A percentile compares a stretch with the other conserved stretches of the same genome.
Conservation (phyloP, 2,888 invertebrate genomes). For the Hypomecis atomaria region DNA sequence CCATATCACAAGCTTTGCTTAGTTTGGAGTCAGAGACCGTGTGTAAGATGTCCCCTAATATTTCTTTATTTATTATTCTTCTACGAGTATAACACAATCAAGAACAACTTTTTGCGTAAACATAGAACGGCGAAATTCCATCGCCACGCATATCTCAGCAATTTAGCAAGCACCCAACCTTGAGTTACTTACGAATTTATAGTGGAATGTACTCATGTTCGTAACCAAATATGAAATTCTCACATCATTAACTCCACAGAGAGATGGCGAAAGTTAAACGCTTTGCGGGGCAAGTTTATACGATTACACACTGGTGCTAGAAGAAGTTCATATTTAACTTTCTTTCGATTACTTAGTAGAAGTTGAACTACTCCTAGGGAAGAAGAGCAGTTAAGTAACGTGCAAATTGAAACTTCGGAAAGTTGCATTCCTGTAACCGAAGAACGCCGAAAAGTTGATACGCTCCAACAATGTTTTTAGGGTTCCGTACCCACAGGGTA, state of each 20-base stretch:
- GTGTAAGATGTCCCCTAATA: too few species aligned
- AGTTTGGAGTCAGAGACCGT: too few species aligned
- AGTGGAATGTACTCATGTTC: conserved; percentile 35
- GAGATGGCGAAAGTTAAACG: conserved; percentile 49
- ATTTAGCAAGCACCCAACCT: conserved; percentile 22
- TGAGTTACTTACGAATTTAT: conserved; percentile 22
- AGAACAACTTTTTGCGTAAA: neutral
- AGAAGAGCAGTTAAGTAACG: conserved; percentile 31
- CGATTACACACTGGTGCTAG: conserved; percentile 37
- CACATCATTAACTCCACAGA: conserved; percentile 46
- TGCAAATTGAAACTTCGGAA: conserved; percentile 36
- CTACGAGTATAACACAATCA: conserved; percentile 1
- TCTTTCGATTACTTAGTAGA: conserved; percentile 55
- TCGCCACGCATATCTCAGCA: conserved; percentile 14
- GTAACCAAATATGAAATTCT: conserved; percentile 46
- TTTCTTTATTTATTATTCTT: too few species aligned
- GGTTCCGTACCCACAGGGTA: too few species aligned
- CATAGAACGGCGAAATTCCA: conserved; percentile 4
- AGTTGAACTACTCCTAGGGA: conserved; percentile 34
- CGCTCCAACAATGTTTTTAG: neutral
- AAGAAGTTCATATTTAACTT: conserved; percentile 51
- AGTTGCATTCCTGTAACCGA: conserved; percentile 19
- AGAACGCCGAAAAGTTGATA: neutral
- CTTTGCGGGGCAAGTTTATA: conserved; percentile 46
- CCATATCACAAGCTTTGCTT: too few species aligned